Percentiles rank a stretch among this genome's conserved stretches.
phyloP scores from a whole-genome alignment of 2,797 vertebrate genomes.

The Aplochiton taeniatus region DNA sequence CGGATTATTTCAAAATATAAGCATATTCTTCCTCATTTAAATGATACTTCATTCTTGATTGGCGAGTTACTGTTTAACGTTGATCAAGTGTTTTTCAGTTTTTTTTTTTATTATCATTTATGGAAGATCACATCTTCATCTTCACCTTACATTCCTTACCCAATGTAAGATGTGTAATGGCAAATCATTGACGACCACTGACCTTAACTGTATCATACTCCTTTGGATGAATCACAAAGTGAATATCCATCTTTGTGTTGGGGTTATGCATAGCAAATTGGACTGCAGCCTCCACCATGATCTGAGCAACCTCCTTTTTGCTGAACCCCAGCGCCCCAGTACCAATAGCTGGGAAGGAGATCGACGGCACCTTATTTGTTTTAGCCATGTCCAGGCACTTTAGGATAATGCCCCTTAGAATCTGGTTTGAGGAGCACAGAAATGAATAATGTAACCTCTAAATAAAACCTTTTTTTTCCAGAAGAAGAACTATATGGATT shows the following conservation, averaged over 20 bases:
- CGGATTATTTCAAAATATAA: too few species aligned
- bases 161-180: too few species aligned
- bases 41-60: too few species aligned
- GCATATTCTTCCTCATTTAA: too few species aligned
- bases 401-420: conserved; percentile 35
- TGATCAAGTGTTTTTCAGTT: too few species aligned
- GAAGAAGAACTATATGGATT: neutral
- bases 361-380: neutral
- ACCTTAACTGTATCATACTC: conserved; percentile 64
- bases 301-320: conserved; percentile 40
- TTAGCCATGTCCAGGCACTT: conserved; percentile 45
- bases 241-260: conserved; percentile 44
- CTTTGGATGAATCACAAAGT: conserved; percentile 74
- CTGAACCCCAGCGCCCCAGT: conserved; percentile 45
- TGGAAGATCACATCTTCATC: too few species aligned
- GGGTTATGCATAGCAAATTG: conserved; percentile 40
- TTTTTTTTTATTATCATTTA: too few species aligned
- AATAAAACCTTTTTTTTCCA: neutral
- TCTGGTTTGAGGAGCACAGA: conserved; percentile 57
- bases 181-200: too few species aligned
- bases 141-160: too few species aligned
- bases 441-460: neutral
- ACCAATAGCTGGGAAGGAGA: conserved; percentile 83
- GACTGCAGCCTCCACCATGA: conserved; percentile 68
- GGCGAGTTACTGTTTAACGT: too few species aligned